Base-by-base conservation (phyloP, 2,888 invertebrate genomes). In the Clunio marinus region DNA sequence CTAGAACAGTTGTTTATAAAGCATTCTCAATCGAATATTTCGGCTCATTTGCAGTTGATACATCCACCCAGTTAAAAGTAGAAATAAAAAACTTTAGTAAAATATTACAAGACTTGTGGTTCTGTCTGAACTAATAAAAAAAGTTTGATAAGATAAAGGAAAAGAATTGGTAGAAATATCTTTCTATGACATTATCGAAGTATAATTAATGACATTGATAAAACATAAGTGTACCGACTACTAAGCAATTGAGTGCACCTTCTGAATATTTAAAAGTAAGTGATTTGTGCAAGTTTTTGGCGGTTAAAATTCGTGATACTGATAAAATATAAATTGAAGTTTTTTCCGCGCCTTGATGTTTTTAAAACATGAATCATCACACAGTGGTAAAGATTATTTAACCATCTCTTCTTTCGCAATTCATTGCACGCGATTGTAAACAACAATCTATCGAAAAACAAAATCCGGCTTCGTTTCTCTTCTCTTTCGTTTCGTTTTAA, bases 21-120 rank as follows among this genome's bases (percentile, higher is more conserved):
- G 27, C 57, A 24, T 66, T 66, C 66, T 55, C 66, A 27, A 15
- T 20, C 22, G n/a, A 24, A 22, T 46, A 28, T 28, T 20, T 28
- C 66, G 4, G 10, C 32, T 66, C 66, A 66, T 24, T 66, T 66
- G 55, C 24, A 66, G 20, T 55, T 55, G 32, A 66, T 55, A 55
- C 46, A 20, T 66, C 25, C 55, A 32, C 15, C 51, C 46, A 27
- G 10, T 55, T 51, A 35, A 55, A 66, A 35, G 66, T 66, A 62
- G 2, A 25, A 28, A 28, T 10, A 63, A 63, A 63, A 45, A n/a
- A 13, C n/a, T 37, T 2, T 1, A 13, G 13, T 55, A 4, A 51
- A 65, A 22, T 41, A 27, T 22, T 20, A 41, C 7, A 22, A 28
- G n/a, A 15, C 2, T 55, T 55, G 20, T 27, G 15, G n/a, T 25